These are phyloP conservation scores for Chaetoderma sp. DNA, from an alignment of 2,888 invertebrate genomes.

Conservation along the genomic window DNA sequence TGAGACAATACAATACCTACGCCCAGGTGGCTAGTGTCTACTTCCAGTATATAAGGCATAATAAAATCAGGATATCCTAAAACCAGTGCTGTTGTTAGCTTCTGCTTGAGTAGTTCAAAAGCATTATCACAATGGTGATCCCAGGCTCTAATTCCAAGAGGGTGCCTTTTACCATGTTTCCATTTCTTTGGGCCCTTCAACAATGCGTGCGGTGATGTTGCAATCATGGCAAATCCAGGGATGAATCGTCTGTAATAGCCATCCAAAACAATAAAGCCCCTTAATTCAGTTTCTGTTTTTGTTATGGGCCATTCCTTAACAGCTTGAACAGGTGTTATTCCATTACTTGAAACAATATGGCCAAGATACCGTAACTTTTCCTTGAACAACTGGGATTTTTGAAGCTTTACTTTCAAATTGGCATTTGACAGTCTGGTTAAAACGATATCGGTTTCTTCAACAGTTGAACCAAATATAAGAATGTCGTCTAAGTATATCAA, in stretches of 20 bases:
- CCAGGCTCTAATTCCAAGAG: conserved; percentile 13
- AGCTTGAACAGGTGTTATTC: conserved; percentile 8
- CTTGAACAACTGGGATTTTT: conserved; percentile 1
- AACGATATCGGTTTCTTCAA: conserved; percentile 4
- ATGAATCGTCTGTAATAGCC: conserved; percentile 34
- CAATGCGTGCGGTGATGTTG: conserved; percentile 18
- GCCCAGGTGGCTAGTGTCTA: conserved; percentile 32
- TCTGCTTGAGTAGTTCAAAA: conserved; percentile 25
- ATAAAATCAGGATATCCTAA: conserved; percentile 39
- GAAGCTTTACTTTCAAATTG: background rate
- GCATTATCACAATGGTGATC: conserved; percentile 19
- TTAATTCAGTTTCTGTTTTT: conserved; percentile 11
- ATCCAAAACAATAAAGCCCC: conserved; percentile 30
- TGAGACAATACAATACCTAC: conserved; percentile 39
- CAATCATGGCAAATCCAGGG: conserved; percentile 26
- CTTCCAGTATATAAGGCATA: conserved; percentile 34
- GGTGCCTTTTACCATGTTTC: conserved; percentile 2
- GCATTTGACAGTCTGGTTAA: background rate
- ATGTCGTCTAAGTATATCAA: conserved; percentile 12
- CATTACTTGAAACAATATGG: conserved; percentile 1
- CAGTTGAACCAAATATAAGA: background rate
- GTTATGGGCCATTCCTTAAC: conserved; percentile 15
- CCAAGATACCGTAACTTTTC: background rate
- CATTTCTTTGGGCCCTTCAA: conserved; percentile 3
- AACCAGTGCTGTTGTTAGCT: conserved; percentile 29